phyloP scores from a whole-genome alignment of 1,140 invertebrate genomes.

The Pachyrhynchus sulphureomaculatus region DNA sequence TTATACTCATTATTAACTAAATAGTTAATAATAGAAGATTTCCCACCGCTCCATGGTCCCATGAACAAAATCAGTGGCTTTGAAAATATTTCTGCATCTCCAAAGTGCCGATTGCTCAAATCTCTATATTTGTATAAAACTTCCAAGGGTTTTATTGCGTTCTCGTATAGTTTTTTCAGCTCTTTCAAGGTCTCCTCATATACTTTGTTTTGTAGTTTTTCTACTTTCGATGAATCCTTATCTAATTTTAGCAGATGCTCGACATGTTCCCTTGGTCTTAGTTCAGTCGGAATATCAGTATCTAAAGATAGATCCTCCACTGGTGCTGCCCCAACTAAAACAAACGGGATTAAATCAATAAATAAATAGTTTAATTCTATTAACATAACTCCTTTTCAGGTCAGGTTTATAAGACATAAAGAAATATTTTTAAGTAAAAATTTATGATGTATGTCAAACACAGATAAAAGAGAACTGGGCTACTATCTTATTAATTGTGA shows the following conservation, averaged over 20 bases:
- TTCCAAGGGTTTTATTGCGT: slow-evolving; percentile 87
- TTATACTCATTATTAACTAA: slow-evolving; percentile 84
- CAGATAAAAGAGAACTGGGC: no score
- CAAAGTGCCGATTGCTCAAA: slow-evolving; percentile 88
- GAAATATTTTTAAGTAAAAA: no score
- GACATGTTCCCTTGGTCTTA: slow-evolving; percentile 78
- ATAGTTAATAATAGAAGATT: slow-evolving; percentile 93
- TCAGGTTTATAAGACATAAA: no score
- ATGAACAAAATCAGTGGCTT: slow-evolving; percentile 91
- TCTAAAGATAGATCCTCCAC: slow-evolving; percentile 64
- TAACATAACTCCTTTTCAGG: no score
- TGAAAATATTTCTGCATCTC: slow-evolving; percentile 93
- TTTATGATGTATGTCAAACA: no score
- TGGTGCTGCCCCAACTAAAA: slow-evolving; percentile 42
- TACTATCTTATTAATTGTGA: no score
- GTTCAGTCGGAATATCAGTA: slow-evolving; percentile 72
- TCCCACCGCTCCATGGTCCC: slow-evolving; percentile 95
- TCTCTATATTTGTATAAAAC: slow-evolving; percentile 88
- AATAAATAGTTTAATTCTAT: no score
- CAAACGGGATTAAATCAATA: not conserved
- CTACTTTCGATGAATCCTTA: slow-evolving; percentile 69
- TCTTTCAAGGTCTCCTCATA: slow-evolving; percentile 79
- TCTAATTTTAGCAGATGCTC: slow-evolving; percentile 78
- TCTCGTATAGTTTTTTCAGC: slow-evolving; percentile 84
- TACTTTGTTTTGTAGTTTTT: slow-evolving; percentile 70